These are phyloP conservation scores for Standfussiana lucernea DNA, from an alignment of 2,888 invertebrate genomes.

Conservation along the genomic window DNA sequence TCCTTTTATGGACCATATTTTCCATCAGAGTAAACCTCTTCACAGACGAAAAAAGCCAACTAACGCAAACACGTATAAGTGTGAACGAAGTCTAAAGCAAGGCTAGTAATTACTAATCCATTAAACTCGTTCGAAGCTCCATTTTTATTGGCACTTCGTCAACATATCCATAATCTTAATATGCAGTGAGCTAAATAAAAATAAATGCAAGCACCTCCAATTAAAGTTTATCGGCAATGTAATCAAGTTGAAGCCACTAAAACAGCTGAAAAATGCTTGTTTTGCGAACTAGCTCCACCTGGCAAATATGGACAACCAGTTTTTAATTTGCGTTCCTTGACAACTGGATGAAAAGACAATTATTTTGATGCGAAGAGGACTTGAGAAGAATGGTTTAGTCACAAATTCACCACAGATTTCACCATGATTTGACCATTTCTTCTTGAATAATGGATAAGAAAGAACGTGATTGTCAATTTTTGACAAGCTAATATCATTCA, in stretches of 20 bases:
- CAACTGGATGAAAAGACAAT: not conserved
- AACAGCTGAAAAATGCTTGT: conserved; percentile 15
- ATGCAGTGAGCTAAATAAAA: conserved; percentile 45
- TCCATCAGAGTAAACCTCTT: not conserved
- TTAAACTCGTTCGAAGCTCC: conserved; percentile 6
- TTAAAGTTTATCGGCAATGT: conserved; percentile 56
- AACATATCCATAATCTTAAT: conserved; percentile 46
- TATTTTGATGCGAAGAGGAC: not conserved
- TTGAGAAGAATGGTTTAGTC: not conserved
- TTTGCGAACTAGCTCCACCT: not conserved
- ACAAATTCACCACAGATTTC: not conserved
- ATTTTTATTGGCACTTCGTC: conserved; percentile 31
- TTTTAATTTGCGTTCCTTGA: not conserved
- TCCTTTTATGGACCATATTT: not conserved
- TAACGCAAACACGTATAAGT: not conserved
- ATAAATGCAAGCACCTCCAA: conserved; percentile 43
- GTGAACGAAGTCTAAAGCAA: conserved; percentile 9
- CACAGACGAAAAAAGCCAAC: not conserved
- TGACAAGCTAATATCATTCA: not conserved
- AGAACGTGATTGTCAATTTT: not conserved
- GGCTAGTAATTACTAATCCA: conserved; percentile 20
- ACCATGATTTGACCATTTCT: too few relatives aligned
- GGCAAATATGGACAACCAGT: conserved; percentile 7
- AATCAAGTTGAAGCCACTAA: conserved; percentile 50
- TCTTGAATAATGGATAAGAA: not conserved